Evolutionary conservation across 2,113 vertebrate genomes (phyloP).

Genomic region (Scytalopus superciliaris): DNA sequence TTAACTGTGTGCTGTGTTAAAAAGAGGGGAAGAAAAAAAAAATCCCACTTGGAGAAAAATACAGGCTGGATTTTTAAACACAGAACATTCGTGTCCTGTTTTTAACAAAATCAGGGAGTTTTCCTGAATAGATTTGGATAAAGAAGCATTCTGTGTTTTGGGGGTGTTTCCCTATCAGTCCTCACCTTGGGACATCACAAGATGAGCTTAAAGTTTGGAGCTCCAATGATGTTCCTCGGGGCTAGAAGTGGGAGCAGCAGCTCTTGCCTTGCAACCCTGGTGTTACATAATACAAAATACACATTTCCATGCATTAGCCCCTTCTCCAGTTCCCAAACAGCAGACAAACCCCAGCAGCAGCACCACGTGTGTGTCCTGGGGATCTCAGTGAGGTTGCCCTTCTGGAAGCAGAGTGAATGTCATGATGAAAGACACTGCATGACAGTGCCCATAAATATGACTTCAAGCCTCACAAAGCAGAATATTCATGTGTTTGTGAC

Average conservation of each 20-base stretch:
- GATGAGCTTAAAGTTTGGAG: not conserved
- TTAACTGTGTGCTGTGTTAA: not conserved
- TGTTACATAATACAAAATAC: not conserved
- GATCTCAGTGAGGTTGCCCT: not conserved
- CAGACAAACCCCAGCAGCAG: not conserved
- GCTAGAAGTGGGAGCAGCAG: not conserved
- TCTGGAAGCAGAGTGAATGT: not conserved
- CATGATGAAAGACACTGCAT: accelerated
- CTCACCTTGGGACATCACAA: not conserved
- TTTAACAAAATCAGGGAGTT: not conserved
- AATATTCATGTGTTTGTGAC: not conserved
- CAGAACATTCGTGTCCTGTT: not conserved
- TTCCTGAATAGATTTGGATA: not conserved
- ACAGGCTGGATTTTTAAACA: not conserved
- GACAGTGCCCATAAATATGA: not conserved
- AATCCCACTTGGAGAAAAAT: not conserved
- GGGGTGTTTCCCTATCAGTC: not conserved
- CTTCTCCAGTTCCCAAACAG: not conserved
- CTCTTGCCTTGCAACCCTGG: not conserved
- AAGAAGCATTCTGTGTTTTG: not conserved
- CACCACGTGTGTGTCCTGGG: not conserved
- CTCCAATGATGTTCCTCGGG: not conserved
- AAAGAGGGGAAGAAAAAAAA: not conserved
- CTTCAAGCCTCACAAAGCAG: not conserved
- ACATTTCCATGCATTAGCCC: not conserved